Evolutionary conservation across 2,888 invertebrate genomes (phyloP).

Genomic region (Eilema caniola): DNA sequence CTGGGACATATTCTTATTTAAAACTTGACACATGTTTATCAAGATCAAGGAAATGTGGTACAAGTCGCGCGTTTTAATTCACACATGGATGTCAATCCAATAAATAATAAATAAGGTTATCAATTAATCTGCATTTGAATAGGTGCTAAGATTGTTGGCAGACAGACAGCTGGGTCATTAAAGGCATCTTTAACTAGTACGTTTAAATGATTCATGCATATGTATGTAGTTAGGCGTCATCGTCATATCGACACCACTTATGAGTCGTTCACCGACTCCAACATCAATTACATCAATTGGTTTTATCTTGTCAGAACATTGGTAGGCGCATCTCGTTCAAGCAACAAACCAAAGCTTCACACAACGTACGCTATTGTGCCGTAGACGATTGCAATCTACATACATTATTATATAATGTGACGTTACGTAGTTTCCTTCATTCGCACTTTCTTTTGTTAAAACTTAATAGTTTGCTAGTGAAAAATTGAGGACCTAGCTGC

Average conservation of each 20-base stretch:
- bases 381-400: conserved; percentile 57
- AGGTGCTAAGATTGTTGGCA: conserved; percentile 34
- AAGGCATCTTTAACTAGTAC: conserved; percentile 56
- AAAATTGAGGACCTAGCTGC: neutral
- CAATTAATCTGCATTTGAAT: conserved; percentile 45
- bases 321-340: conserved; percentile 58
- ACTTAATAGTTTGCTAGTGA: conserved; percentile 10
- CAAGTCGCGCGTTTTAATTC: conserved; percentile 8
- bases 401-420: conserved; percentile 56
- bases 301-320: conserved; percentile 63
- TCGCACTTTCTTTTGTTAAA: conserved; percentile 38
- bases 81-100: conserved; percentile 26
- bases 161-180: conserved; percentile 44
- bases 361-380: conserved; percentile 37
- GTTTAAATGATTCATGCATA: conserved; percentile 64
- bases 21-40: neutral
- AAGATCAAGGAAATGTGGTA: neutral
- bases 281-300: conserved; percentile 71
- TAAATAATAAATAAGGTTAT: conserved; percentile 37
- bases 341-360: conserved; percentile 50
- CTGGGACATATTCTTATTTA: neutral
- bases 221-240: conserved; percentile 55
- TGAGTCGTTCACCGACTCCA: conserved; percentile 57
- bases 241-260: conserved; percentile 60
- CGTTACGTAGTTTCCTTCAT: conserved; percentile 57